Evolutionary conservation across 2,888 invertebrate genomes (phyloP), one percentile per base, ranked within the genome.

Genomic region (Apodemia hepburni): DNA sequence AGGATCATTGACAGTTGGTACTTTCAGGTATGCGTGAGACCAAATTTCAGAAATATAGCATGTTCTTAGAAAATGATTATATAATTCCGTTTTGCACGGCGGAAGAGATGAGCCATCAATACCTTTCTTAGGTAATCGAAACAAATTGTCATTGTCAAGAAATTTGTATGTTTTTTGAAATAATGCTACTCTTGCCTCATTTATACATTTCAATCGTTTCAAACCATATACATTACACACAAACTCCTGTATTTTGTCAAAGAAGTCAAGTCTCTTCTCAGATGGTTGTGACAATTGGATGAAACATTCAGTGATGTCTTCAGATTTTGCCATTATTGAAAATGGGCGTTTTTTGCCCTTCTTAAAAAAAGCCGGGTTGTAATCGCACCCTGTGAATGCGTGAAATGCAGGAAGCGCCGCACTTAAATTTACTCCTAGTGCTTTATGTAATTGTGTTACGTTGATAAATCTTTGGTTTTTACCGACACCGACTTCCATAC

Each of bases 401-500:
- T 38, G 38, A 12, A 38, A 38, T 38, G 38, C 38, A 12, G 11
- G 12, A 38, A 38, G 38, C 4, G 38, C 38, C 12, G 38, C 38
- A 12, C 38, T 38, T 12, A 38, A 11, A 38, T 38, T 38, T 12
- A 12, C 0, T 38, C 38, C 38, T 12, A 38, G 2, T 12, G 38
- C 12, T 12, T 38, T 12, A 38, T 38, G 12, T 12, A 38, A 12
- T 38, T 38, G 38, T 12, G 38, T 38, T 12, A 38, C 12, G 17
- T 64, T 58, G 60, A 64, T 60, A 22, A 57, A 62, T 60, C 62
- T 54, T 12, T 29, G 45, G 9, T 35, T 12, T 29, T 64, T 64
- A 33, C 64, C 61, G 42, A 65, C 64, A 54, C 62, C 60, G 49
- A 62, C 22, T 33, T 65, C 64, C 62, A 65, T 62, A 15, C 60